Conservation (phyloP, 2,797 vertebrate species). For the Phoebastria nigripes region DNA sequence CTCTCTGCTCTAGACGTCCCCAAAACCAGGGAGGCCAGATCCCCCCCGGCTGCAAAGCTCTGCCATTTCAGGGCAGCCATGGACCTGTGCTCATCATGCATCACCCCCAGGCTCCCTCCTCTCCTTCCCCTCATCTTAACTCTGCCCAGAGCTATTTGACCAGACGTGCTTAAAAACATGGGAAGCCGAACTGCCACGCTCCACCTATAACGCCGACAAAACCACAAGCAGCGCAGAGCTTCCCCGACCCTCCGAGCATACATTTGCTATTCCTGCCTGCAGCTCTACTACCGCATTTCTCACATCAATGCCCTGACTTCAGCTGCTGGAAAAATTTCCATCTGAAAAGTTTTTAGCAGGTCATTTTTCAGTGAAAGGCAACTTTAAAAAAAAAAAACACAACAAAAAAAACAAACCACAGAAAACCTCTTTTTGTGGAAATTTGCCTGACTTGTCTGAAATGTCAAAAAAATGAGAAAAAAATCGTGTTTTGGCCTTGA, state of each 20-base stretch:
- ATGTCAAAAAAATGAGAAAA: not conserved
- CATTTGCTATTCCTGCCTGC: not conserved
- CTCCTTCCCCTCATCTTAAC: not conserved
- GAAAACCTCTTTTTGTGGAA: not conserved
- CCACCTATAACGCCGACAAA: not conserved
- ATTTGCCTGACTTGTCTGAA: not conserved
- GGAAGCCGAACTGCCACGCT: not conserved
- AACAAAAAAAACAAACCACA: not conserved
- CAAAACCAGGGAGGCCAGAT: not conserved
- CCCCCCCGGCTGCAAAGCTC: rapidly evolving
- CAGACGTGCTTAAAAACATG: not conserved
- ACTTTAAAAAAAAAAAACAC: not conserved
- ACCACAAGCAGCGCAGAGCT: not conserved
- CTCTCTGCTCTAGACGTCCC: not conserved
- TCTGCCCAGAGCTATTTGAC: not conserved
- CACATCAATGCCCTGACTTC: not conserved
- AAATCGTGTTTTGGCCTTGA: not conserved
- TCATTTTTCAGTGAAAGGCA: slow-evolving; percentile 13
- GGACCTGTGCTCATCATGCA: not conserved
- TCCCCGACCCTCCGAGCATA: not conserved
- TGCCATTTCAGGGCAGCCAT: not conserved
- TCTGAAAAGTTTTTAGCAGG: not conserved
- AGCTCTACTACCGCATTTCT: not conserved
- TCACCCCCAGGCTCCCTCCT: not conserved
- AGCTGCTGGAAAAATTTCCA: not conserved